Conservation (phyloP, 2,888 invertebrate genomes). For the Villa cingulata region DNA sequence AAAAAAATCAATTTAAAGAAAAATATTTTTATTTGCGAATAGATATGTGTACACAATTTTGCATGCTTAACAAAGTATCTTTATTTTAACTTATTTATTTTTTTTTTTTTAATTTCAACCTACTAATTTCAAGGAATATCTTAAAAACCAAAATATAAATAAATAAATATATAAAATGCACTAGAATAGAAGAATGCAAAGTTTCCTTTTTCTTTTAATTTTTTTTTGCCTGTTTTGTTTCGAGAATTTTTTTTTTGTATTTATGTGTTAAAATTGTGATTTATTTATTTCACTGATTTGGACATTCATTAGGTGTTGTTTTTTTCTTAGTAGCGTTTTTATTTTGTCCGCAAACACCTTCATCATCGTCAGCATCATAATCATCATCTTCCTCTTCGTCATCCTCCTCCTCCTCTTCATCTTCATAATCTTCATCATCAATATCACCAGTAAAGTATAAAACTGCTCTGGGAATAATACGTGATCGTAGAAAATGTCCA, state of each 20-base stretch:
- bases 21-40: too few relatives aligned
- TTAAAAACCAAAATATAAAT: background rate
- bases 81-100: too few relatives aligned
- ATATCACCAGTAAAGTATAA: conserved; percentile 90
- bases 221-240: background rate
- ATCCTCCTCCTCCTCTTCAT: conserved; percentile 44
- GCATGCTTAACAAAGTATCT: too few relatives aligned
- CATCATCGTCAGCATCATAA: conserved; percentile 29
- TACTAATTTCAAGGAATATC: background rate
- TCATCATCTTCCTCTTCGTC: conserved; percentile 47
- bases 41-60: too few relatives aligned
- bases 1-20: too few relatives aligned
- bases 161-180: background rate
- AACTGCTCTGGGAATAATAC: conserved; percentile 93
- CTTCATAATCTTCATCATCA: conserved; percentile 65
- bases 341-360: conserved; percentile 19
- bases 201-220: background rate
- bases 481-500: conserved; percentile 93
- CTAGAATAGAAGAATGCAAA: background rate
- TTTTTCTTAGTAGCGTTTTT: conserved; percentile 23
- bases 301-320: conserved; percentile 49
- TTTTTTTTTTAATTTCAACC: too few relatives aligned
- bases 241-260: background rate
- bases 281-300: conserved; percentile 46
- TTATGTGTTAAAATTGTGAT: background rate